Evolutionary conservation across 2,888 invertebrate species (phyloP).

Genomic region (Ametastegia equiseti): DNA sequence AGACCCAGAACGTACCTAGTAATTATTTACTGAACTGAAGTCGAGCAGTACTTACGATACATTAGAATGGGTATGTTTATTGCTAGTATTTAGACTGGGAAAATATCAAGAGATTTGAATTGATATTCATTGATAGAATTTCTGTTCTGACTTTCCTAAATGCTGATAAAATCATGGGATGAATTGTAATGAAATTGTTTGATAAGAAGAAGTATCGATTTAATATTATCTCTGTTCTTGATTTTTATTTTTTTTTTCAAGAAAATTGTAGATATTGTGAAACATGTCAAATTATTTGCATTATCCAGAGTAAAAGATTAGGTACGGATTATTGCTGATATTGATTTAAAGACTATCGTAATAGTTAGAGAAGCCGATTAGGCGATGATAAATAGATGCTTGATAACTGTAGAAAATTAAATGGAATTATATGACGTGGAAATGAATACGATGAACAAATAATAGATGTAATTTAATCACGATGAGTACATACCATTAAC

Average conservation of each 20-base stretch:
- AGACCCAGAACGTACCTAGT: background rate
- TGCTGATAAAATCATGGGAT: background rate
- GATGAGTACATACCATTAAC: background rate
- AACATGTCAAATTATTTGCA: no score
- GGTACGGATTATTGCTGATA: no score
- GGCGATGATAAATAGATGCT: background rate
- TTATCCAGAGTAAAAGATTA: no score
- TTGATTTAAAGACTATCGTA: background rate
- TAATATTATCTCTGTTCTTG: no score
- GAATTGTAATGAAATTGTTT: background rate
- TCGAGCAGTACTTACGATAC: constrained; percentile 12
- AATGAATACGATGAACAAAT: constrained; percentile 28
- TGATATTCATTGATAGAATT: background rate
- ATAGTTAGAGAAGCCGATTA: background rate
- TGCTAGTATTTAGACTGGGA: background rate
- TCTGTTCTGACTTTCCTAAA: background rate
- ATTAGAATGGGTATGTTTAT: background rate
- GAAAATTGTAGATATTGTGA: no score
- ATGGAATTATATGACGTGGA: background rate
- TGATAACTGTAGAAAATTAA: background rate
- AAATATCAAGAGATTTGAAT: background rate
- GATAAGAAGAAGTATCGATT: background rate
- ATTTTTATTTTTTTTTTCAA: no score
- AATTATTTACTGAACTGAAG: constrained; percentile 14
- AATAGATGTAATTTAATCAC: constrained; percentile 33